A percentile compares a stretch with the other conserved stretches of the same genome.
phyloP scores from a whole-genome alignment of 2,888 invertebrate species.

The Yponomeuta malinellus region DNA sequence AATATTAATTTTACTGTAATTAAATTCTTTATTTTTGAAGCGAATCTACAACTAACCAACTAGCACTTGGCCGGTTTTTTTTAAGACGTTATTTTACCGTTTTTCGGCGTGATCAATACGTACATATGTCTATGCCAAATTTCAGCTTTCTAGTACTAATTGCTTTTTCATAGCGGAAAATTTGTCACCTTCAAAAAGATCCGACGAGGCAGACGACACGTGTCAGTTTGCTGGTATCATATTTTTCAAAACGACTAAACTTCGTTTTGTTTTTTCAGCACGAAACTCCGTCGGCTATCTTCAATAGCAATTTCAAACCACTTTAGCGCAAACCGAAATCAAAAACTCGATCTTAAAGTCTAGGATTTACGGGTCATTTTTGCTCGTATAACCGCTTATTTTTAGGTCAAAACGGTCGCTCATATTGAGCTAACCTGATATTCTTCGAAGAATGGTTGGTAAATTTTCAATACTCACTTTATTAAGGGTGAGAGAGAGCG shows the following conservation, averaged over 20 bases:
- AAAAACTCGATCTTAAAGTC: conserved; percentile 23
- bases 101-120: too few relatives aligned
- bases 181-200: not conserved
- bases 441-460: conserved; percentile 72
- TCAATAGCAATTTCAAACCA: conserved; percentile 42
- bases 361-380: conserved; percentile 28
- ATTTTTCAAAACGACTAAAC: conserved; percentile 47
- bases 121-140: too few relatives aligned
- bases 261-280: conserved; percentile 55
- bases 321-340: conserved; percentile 19
- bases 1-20: too few relatives aligned
- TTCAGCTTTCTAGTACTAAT: too few relatives aligned
- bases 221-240: conserved; percentile 49
- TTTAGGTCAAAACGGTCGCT: conserved; percentile 49
- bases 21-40: too few relatives aligned
- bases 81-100: too few relatives aligned
- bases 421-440: conserved; percentile 66
- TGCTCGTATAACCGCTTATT: conserved; percentile 19
- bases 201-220: conserved; percentile 22
- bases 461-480: conserved; percentile 77
- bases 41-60: too few relatives aligned
- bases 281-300: conserved; percentile 38
- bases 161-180: not conserved
- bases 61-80: too few relatives aligned
- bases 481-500: conserved; percentile 63